Evolutionary conservation across 2,888 invertebrate species (phyloP).

Genomic region (Aromia moschata): DNA sequence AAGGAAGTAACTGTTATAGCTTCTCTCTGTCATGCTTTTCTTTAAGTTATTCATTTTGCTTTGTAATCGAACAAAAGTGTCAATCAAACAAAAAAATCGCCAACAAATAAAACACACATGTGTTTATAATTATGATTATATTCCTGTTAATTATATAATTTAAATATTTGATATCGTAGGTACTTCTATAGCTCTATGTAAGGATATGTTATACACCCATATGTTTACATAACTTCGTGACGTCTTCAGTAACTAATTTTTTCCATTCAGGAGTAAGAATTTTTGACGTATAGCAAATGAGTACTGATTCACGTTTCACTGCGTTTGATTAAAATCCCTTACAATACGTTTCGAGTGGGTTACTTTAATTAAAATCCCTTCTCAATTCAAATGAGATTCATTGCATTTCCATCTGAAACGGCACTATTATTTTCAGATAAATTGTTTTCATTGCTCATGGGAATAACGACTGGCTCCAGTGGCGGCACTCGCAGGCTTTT

Average conservation of each 20-base stretch:
- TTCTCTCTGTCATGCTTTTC: too few relatives aligned
- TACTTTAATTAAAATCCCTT: constrained; percentile 17
- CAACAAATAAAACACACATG: too few relatives aligned
- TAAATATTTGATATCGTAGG: too few relatives aligned
- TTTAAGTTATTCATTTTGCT: too few relatives aligned
- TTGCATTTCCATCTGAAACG: constrained; percentile 6
- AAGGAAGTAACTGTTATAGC: too few relatives aligned
- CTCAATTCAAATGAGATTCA: constrained; percentile 16
- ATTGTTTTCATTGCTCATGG: background rate
- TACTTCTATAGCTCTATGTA: too few relatives aligned
- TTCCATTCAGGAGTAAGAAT: background rate
- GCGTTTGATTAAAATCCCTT: background rate
- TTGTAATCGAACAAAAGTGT: too few relatives aligned
- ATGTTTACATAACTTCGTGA: background rate
- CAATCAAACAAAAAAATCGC: too few relatives aligned
- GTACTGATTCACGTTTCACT: background rate
- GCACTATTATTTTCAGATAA: constrained; percentile 1
- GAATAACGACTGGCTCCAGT: background rate
- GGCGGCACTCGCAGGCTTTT: too few relatives aligned
- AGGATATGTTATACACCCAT: too few relatives aligned
- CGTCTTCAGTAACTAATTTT: background rate
- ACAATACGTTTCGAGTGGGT: constrained; percentile 9
- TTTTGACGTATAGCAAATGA: background rate
- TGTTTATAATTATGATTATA: too few relatives aligned
- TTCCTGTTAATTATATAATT: too few relatives aligned